Base-by-base conservation (phyloP, 1,140 invertebrate species). In the Pachyrhynchus sulphureomaculatus region DNA sequence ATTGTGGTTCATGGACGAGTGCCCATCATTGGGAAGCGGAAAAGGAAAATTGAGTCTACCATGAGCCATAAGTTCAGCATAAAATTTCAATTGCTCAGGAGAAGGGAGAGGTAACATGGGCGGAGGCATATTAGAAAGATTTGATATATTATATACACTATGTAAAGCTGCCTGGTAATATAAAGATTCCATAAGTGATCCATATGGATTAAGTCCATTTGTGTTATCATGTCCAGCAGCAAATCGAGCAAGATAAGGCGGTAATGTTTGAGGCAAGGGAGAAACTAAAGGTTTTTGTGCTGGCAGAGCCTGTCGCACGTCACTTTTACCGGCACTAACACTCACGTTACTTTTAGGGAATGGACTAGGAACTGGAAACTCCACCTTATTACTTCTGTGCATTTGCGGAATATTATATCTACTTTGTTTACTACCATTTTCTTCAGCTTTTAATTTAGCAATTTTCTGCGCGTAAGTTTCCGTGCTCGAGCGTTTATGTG, bases 61-160 rank as follows among this genome's bases (percentile, higher is more conserved):
- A 47, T 67, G 70, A 21, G 69, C 65, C 61, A 74, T 69, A 9
- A 80, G 58, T 45, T 80, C 77, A 36, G 75, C 77, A 62, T 79
- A 80, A n/a, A 79, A 68, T 48, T 77, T 75, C 17, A 78, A 62
- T 37, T 77, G 76, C 24, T 79, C 75, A 8, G 70, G 65, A n/a
- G 69, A 64, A 10, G 73, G 68, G 12, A 72, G 56, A 10, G 69
- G 64, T 36, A 71, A 45, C 36, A 77, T 54, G 10, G 68, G 66
- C 13, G 65, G 58, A 13, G 65, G 32, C 20, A 64, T 53, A 18
- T 48, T 34, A 6, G 56, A 51, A 2, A 61, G 20, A 39, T 57
- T 62, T 33, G 65, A 60, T n/a, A n/a, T n/a, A n/a, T n/a, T n/a
- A 36, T 72, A 73, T 17, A 71, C 65, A 42, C 53, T 71, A 61